Base-by-base conservation (phyloP, 2,888 invertebrate species). In the Carcina quercana region DNA sequence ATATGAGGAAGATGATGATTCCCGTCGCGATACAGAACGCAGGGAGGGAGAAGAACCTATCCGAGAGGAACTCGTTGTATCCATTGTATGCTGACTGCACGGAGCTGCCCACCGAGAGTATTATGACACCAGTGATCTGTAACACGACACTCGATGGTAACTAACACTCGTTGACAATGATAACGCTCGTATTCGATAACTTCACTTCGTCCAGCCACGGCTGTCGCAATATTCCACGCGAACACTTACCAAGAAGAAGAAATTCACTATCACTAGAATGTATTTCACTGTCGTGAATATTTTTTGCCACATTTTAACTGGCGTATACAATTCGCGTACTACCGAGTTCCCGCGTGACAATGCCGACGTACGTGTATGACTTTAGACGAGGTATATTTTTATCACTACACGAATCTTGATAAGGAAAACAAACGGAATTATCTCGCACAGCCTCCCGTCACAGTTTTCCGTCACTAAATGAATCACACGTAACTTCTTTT, bases 121-220 rank as follows among this genome's bases (percentile, higher is more conserved):
- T 73, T 37, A 91, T 89, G 43, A 94, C 88, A 17, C 95, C 95
- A 24, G 92, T 91, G 46, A 95, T 86, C 95, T 95, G 86, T 56
- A 87, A 75, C 12, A 24, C 24, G 11, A 11, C 24, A 24, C 24
- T 24, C 6, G 10, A 25, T 10, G 7, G 14, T 19, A 21, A 15
- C 8, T 12, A 35, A 46, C 30, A 36, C 30, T 34, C 2, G 15
- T 5, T 28, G 7, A 10, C 24, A n/a, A 10, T 26, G 7, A 12
- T 15, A 8, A 26, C 10, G n/a, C 13, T n/a, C 14, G 13, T 26
- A 4, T 6, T 24, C 11, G 14, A 14, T n/a, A 24, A 24, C 24
- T 24, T 24, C 24, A 24, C 24, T 24, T 24, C 6, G n/a, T 24
- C 6, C 11, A 11, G 12, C 4, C 17, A 17, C n/a, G n/a, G n/a